Evolutionary conservation across 2,797 vertebrate genomes (phyloP).

Genomic region (Pelochelys cantorii): DNA sequence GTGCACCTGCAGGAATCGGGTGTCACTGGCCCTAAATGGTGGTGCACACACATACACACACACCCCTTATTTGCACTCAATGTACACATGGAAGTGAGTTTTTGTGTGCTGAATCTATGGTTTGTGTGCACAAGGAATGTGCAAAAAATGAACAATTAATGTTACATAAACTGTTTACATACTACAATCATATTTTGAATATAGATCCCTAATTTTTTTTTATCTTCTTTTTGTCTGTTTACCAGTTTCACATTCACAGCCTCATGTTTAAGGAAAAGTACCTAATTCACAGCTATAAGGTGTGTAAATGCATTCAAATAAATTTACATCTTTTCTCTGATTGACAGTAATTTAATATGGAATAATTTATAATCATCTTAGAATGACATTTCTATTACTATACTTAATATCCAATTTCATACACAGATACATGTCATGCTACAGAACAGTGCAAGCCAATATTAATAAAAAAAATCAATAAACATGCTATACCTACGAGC

Average conservation of each 20-base stretch:
- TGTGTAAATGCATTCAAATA: not conserved
- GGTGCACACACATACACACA: not conserved
- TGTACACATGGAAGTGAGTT: not conserved
- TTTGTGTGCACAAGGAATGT: not conserved
- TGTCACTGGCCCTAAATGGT: not conserved
- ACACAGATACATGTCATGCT: fast-evolving
- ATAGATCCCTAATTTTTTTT: not conserved
- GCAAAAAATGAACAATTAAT: not conserved
- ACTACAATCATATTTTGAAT: not conserved
- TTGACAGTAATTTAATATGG: not conserved
- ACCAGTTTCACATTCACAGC: not conserved
- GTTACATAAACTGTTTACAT: not conserved
- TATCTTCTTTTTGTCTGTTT: not conserved
- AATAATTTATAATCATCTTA: not conserved
- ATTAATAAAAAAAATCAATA: not conserved
- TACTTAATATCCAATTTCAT: not conserved
- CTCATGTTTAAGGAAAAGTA: not conserved
- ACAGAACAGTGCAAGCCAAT: not conserved
- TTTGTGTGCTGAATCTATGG: not conserved
- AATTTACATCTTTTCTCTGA: not conserved
- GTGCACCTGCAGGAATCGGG: no score
- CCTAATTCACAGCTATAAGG: not conserved
- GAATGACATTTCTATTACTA: not conserved
- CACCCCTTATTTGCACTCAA: not conserved
- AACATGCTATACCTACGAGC: fast-evolving